Evolutionary conservation across 2,797 vertebrate genomes (phyloP), one percentile per base, ranked within the genome.

Genomic region (Nyctalus aviator): DNA sequence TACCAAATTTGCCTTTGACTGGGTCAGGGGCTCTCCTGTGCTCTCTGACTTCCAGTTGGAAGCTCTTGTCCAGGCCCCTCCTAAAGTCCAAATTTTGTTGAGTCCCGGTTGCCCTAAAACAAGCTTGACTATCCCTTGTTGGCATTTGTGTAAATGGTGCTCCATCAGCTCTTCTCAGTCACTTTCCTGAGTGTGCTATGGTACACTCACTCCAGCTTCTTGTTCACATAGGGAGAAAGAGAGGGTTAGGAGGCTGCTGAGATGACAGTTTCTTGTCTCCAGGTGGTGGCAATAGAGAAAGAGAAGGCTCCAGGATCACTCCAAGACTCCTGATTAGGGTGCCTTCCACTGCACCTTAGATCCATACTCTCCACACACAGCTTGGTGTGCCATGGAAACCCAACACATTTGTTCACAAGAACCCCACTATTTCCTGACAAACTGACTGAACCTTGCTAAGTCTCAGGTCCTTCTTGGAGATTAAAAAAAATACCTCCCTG

Each of bases 311-410:
- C 5, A 69, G 8, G 20, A 5, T 1, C 20, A 37, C 32, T 6
- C 30, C 21, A 17, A 53, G 41, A 32, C 68, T 27, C 53, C 46
- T 0, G 35, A 41, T 50, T 0, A 0, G 25, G 11, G 3, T 0
- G 8, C 27, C 57, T 71, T n/a, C 55, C 15, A 4, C 27, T 13
- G 53, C 1, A 27, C 35, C 18, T 6, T 66, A 25, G 1, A 48
- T 14, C 50, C 72, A 14, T n/a, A 59, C 10, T 7, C 17, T 53
- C 41, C 78, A 27, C 1, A 62, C 14, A 27, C 9, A 27, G 32
- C 32, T 18, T 17, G 0, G 2, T 14, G 14, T 12, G 12, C 8
- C 75, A 21, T 17, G 20, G 57, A 64, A 62, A n/a, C 11, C 41
- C 21, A 13, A 35, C 12, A 30, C 69, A 17, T 32, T 6, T 15